phyloP scores from a whole-genome alignment of 1,140 invertebrate species.

The Proales similis region DNA sequence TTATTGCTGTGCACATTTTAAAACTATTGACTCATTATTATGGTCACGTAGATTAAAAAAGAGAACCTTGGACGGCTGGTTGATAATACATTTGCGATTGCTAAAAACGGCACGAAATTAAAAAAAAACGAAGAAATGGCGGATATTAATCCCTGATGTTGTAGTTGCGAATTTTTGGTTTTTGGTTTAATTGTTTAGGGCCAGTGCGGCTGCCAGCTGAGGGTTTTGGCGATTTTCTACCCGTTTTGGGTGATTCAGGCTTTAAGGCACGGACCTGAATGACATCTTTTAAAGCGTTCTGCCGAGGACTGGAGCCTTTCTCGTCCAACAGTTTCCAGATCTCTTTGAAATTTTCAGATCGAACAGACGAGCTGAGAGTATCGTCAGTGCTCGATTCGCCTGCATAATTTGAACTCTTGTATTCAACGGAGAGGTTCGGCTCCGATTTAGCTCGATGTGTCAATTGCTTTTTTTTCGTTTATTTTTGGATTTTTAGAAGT shows the following conservation, averaged over 20 bases:
- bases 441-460: not conserved
- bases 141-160: conserved; percentile 21
- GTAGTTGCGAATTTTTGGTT: conserved; percentile 36
- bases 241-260: conserved; percentile 22
- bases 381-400: not conserved
- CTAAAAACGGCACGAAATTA: too few species aligned
- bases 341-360: conserved; percentile 28
- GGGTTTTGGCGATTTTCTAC: not conserved
- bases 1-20: too few species aligned
- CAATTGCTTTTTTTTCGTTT: too few species aligned
- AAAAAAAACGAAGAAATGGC: conserved; percentile 1
- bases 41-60: too few species aligned
- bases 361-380: conserved; percentile 7
- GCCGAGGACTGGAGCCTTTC: conserved; percentile 5
- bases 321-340: conserved; percentile 32
- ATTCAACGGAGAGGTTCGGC: not conserved
- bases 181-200: not conserved
- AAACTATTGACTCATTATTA: too few species aligned
- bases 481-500: too few species aligned
- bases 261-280: conserved; percentile 1
- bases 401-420: conserved; percentile 17
- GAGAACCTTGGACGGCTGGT: too few species aligned
- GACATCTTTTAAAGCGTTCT: conserved; percentile 8
- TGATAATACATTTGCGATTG: too few species aligned
- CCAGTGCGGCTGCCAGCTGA: too few species aligned